A percentile compares a stretch with the other conserved stretches of the same genome.
Conservation (phyloP, 1,140 invertebrate species). For the Copidosoma floridanum region DNA sequence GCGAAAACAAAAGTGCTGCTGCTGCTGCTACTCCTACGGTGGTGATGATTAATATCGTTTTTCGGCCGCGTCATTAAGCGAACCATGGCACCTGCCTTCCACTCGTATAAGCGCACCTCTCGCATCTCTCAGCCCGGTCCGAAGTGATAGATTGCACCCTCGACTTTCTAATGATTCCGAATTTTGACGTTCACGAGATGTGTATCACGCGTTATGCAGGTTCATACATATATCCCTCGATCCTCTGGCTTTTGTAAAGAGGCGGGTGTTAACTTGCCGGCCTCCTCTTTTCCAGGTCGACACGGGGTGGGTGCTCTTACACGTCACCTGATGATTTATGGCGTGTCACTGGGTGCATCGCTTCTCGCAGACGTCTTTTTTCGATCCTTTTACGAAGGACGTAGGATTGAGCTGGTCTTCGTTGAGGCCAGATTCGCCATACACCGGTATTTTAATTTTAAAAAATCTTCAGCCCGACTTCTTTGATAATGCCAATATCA, state of each 20-base stretch:
- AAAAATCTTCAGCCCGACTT: too few relatives aligned
- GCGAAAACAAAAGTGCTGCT: slow-evolving; percentile 31
- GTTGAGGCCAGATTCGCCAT: too few relatives aligned
- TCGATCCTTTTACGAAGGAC: too few relatives aligned
- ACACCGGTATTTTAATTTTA: too few relatives aligned
- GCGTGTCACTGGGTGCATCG: slow-evolving; percentile 8
- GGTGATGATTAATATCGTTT: slow-evolving; percentile 36
- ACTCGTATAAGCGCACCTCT: too few relatives aligned
- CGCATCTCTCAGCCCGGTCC: background rate
- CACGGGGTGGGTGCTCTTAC: too few relatives aligned
- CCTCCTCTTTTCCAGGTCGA: background rate
- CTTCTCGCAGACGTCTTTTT: background rate
- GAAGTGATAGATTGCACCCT: slow-evolving; percentile 50
- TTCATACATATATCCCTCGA: slow-evolving; percentile 30
- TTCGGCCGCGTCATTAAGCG: slow-evolving; percentile 32
- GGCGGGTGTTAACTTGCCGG: slow-evolving; percentile 15
- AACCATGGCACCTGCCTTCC: slow-evolving; percentile 37
- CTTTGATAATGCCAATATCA: background rate
- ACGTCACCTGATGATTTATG: slow-evolving; percentile 24
- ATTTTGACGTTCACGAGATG: slow-evolving; percentile 39
- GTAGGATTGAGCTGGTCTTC: too few relatives aligned
- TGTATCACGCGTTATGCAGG: too few relatives aligned
- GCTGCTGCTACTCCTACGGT: too few relatives aligned
- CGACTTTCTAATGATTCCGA: slow-evolving; percentile 51
- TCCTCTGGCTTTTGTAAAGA: slow-evolving; percentile 18